Percentiles rank a stretch among this genome's conserved stretches.
Conservation (phyloP, 2,888 invertebrate species). For the Clanis bilineata region DNA sequence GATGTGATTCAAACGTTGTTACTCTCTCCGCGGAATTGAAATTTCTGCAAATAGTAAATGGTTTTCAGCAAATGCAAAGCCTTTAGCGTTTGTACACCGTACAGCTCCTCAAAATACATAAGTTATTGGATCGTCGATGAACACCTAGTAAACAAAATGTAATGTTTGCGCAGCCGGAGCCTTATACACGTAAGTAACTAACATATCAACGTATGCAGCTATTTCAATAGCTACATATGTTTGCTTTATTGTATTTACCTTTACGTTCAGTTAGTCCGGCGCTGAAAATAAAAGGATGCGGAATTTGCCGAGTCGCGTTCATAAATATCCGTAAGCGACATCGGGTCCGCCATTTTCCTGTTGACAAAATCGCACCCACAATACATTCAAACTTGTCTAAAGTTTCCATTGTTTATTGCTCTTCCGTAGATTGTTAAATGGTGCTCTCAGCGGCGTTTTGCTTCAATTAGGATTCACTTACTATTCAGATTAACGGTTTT, state of each 20-base stretch:
- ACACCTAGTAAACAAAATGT: background rate
- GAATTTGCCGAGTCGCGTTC: slow-evolving; percentile 70
- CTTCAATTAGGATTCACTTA: slow-evolving; percentile 47
- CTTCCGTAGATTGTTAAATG: slow-evolving; percentile 54
- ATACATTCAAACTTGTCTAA: slow-evolving; percentile 76
- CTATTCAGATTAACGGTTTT: slow-evolving; percentile 39
- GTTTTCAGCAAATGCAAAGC: background rate
- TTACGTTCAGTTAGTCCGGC: slow-evolving; percentile 59
- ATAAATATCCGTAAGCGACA: slow-evolving; percentile 74
- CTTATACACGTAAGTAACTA: slow-evolving; percentile 20
- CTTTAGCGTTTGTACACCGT: background rate
- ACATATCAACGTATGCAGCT: slow-evolving; percentile 22
- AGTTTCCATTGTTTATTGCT: slow-evolving; percentile 73
- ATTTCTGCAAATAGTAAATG: background rate
- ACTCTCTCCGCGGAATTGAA: background rate
- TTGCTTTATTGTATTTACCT: slow-evolving; percentile 62
- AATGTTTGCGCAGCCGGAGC: slow-evolving; percentile 16
- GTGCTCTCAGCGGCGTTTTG: slow-evolving; percentile 33
- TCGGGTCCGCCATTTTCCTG: slow-evolving; percentile 77
- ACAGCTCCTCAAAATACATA: background rate
- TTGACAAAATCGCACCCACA: slow-evolving; percentile 77
- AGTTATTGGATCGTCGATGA: background rate
- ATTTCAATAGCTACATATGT: slow-evolving; percentile 41
- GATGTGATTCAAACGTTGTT: background rate
- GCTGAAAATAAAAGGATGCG: slow-evolving; percentile 70